Evolutionary conservation across 2,113 vertebrate species (phyloP).

Genomic region (Aptenodytes patagonicus): DNA sequence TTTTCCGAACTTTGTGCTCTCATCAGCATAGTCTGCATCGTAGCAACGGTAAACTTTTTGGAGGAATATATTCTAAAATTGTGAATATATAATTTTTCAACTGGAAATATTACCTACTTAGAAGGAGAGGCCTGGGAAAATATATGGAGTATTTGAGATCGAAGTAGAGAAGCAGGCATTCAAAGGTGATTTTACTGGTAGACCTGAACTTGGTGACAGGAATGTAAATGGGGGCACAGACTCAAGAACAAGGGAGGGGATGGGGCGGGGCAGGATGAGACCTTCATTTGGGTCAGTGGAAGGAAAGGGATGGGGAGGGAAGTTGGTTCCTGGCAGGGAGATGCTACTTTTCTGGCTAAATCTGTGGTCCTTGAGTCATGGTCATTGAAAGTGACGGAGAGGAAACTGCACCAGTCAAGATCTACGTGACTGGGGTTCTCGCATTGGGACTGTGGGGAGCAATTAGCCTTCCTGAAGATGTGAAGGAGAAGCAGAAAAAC

Average conservation of each 20-base stretch:
- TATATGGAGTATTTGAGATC: not conserved
- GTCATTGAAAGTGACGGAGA: not conserved
- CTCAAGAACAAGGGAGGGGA: not conserved
- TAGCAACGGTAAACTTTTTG: not conserved
- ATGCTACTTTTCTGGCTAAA: not conserved
- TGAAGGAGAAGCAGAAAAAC: not conserved
- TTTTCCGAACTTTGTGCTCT: not conserved
- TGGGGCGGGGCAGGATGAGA: no score
- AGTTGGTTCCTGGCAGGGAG: not conserved
- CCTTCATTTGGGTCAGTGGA: not conserved
- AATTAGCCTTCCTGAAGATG: not conserved
- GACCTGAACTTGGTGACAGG: not conserved
- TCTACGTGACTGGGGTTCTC: fast-evolving
- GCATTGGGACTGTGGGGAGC: not conserved
- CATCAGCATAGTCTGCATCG: not conserved
- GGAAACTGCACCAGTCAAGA: not conserved
- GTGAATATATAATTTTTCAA: not conserved
- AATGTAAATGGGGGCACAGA: not conserved
- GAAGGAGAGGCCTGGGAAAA: not conserved
- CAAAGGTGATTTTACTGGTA: not conserved
- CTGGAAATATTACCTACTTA: not conserved
- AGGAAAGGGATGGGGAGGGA: not conserved
- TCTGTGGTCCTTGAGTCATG: not conserved
- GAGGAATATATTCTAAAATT: not conserved
- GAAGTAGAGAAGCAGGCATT: not conserved